Percentiles rank a stretch among this genome's conserved stretches.
Evolutionary conservation across 64 coral and sea anemone species (phyloP).

Genomic region (Stichodactyla helianthus): DNA sequence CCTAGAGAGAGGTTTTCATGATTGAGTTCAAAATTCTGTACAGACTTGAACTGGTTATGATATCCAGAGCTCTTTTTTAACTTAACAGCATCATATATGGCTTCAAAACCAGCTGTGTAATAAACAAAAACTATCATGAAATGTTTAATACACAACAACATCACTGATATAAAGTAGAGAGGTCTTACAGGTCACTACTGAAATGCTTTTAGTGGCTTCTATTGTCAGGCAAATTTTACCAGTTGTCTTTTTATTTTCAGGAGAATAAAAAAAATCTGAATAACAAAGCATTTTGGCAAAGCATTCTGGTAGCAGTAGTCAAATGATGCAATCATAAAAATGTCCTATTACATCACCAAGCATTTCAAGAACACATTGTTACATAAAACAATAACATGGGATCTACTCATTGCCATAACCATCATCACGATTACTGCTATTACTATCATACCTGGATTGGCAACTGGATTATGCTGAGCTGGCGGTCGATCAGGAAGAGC

Average conservation of each 20-base stretch:
- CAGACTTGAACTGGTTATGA: slow-evolving; percentile 78
- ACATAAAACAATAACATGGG: no score
- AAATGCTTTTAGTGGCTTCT: no score
- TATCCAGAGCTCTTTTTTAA: slow-evolving; percentile 78
- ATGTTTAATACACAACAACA: neutral
- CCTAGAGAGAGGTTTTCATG: slow-evolving; percentile 59
- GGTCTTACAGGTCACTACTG: no score
- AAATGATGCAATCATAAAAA: no score
- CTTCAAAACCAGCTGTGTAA: slow-evolving; percentile 34
- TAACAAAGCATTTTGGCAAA: neutral
- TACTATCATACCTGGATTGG: neutral
- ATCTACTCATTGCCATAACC: no score
- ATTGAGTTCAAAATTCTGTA: slow-evolving; percentile 69
- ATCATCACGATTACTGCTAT: no score
- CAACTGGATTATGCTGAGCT: neutral
- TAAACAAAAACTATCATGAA: neutral
- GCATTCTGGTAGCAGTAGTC: no score
- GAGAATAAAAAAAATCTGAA: neutral
- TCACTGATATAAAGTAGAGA: no score
- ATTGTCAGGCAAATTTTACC: no score
- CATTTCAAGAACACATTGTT: no score
- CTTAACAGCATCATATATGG: slow-evolving; percentile 82
- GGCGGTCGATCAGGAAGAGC: neutral
- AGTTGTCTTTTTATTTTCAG: neutral
- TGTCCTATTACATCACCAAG: no score